A percentile compares a stretch with the other conserved stretches of the same genome.
Conservation (phyloP, 1,140 invertebrate genomes). For the Drusus annulatus region DNA sequence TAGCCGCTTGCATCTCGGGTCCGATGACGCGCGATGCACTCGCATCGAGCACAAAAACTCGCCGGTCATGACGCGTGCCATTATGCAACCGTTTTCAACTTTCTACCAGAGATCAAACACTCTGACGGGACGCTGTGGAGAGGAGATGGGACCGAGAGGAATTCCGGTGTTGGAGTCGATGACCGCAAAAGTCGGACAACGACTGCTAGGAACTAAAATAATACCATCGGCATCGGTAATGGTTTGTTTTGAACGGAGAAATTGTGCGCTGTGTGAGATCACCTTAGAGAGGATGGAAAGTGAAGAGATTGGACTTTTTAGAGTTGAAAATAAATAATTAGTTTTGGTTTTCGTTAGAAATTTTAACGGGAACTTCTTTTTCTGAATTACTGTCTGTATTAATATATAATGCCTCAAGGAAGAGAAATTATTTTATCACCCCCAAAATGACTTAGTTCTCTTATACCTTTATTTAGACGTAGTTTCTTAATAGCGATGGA, state of each 20-base stretch:
- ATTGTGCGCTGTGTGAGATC: not conserved
- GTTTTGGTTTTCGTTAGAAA: too few relatives aligned
- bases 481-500: too few relatives aligned
- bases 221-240: constrained; percentile 15
- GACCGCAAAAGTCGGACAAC: constrained; percentile 24
- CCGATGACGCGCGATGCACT: constrained; percentile 11
- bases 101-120: constrained; percentile 24
- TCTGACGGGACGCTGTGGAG: not conserved
- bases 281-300: not conserved
- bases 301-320: constrained; percentile 1
- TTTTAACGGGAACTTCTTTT: too few relatives aligned
- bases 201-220: constrained; percentile 15
- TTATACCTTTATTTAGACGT: too few relatives aligned
- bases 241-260: constrained; percentile 19
- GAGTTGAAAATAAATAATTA: too few relatives aligned
- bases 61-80: constrained; percentile 2
- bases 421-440: too few relatives aligned
- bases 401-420: too few relatives aligned
- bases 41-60: constrained; percentile 23
- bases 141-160: constrained; percentile 7
- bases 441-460: too few relatives aligned
- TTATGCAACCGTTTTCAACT: constrained; percentile 20
- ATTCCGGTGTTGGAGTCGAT: constrained; percentile 25
- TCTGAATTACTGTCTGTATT: too few relatives aligned
- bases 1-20: constrained; percentile 1